Evolutionary conservation across 2,888 invertebrate genomes (phyloP).

Genomic region (Acrobasis repandana): DNA sequence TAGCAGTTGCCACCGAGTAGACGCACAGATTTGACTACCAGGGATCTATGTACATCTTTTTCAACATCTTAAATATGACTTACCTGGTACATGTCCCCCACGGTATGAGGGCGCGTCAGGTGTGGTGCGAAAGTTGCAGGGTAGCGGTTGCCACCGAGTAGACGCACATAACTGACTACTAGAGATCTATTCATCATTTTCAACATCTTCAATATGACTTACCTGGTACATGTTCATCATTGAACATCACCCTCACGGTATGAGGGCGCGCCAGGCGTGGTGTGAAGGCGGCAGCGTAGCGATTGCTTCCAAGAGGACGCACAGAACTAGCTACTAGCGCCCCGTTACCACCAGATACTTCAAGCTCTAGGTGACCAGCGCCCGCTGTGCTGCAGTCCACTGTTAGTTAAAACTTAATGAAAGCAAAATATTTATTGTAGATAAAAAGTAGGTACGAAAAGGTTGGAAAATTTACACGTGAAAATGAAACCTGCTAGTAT

Average conservation of each 20-base stretch:
- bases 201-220: conserved; percentile 63
- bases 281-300: conserved; percentile 95
- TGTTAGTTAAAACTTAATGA: conserved; percentile 49
- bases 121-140: neutral
- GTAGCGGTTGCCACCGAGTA: neutral
- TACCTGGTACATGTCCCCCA: too few species aligned
- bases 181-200: too few species aligned
- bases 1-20: too few species aligned
- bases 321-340: conserved; percentile 97
- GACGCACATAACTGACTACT: neutral
- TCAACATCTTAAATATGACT: too few species aligned
- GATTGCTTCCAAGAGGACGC: conserved; percentile 93
- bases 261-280: conserved; percentile 94
- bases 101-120: neutral
- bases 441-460: too few species aligned
- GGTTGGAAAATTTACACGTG: too few species aligned
- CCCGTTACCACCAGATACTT: conserved; percentile 90
- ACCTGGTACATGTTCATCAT: conserved; percentile 95
- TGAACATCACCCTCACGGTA: conserved; percentile 96
- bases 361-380: conserved; percentile 96
- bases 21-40: too few species aligned
- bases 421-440: too few species aligned
- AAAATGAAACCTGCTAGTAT: too few species aligned
- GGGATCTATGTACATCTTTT: too few species aligned
- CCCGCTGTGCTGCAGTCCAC: conserved; percentile 98